Conservation (phyloP, 2,113 vertebrate genomes). For the mouse (Mus musculus) region DNA sequence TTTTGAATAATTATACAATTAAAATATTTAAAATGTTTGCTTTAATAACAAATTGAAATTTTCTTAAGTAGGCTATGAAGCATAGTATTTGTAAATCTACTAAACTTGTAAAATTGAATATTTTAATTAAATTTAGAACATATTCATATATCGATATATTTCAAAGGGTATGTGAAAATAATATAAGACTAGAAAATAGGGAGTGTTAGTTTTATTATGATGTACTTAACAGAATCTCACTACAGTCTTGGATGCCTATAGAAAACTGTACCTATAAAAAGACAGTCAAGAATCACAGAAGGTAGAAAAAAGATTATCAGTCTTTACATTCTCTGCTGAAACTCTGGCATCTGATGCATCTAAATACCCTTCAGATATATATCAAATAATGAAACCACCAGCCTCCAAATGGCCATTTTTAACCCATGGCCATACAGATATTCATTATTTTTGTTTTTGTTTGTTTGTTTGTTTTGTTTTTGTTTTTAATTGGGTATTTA, state of each 20-base stretch:
- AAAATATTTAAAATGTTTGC: not conserved
- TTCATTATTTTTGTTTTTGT: not conserved
- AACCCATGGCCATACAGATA: not conserved
- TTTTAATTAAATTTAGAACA: too few relatives aligned
- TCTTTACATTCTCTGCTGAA: too few relatives aligned
- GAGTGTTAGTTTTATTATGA: not conserved
- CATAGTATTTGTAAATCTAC: not conserved
- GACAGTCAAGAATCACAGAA: not conserved
- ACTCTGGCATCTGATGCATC: not conserved
- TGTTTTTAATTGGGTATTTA: too few relatives aligned
- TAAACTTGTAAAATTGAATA: not conserved
- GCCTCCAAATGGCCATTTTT: not conserved
- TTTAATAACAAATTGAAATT: not conserved
- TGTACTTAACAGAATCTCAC: not conserved
- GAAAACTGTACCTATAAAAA: too few relatives aligned
- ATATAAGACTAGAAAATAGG: not conserved
- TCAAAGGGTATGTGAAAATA: not conserved
- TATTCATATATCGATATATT: not conserved
- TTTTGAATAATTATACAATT: slow-evolving; percentile 6
- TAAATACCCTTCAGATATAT: not conserved
- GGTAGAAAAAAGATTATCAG: not conserved
- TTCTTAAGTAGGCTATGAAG: not conserved
- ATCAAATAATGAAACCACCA: not conserved
- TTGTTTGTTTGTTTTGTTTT: too few relatives aligned
- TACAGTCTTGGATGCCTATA: too few relatives aligned